A percentile compares a stretch with the other conserved stretches of the same genome.
These are phyloP conservation scores for Myotis vivesi DNA, from an alignment of 2,797 vertebrate genomes.

Conservation along the genomic window DNA sequence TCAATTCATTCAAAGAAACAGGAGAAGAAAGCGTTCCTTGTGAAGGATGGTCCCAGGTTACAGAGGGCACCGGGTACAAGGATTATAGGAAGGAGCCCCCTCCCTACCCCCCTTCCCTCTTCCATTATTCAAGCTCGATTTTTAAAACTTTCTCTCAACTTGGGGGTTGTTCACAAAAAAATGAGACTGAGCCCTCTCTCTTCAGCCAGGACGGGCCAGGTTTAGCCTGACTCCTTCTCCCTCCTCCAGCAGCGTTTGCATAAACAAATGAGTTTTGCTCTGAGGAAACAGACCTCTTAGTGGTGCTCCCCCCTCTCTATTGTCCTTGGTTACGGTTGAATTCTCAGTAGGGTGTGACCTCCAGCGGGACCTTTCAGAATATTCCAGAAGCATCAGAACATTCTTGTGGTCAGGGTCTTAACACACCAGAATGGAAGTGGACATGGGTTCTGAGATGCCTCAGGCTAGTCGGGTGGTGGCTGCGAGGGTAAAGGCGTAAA, in stretches of 20 bases:
- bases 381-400: not conserved
- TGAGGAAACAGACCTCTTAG: not conserved
- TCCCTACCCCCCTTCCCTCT: conserved; percentile 43
- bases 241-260: not conserved
- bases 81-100: conserved; percentile 34
- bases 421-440: not conserved
- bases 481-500: not conserved
- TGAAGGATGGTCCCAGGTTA: conserved; percentile 67
- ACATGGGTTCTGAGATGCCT: not conserved
- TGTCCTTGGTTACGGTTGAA: not conserved
- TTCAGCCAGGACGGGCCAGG: not conserved
- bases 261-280: not conserved
- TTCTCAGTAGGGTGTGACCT: conserved; percentile 8
- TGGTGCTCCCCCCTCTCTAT: not conserved
- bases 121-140: conserved; percentile 61
- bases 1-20: conserved; percentile 64
- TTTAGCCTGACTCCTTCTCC: not conserved
- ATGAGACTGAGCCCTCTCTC: not conserved
- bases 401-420: not conserved
- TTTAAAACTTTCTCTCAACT: conserved; percentile 69
- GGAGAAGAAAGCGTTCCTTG: not conserved
- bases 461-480: not conserved
- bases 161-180: conserved; percentile 63
- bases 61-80: conserved; percentile 76
- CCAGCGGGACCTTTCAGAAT: not conserved